A percentile compares a stretch with the other conserved stretches of the same genome.
Evolutionary conservation across 2,113 vertebrate species (phyloP).

Genomic region (Istiophorus platypterus): DNA sequence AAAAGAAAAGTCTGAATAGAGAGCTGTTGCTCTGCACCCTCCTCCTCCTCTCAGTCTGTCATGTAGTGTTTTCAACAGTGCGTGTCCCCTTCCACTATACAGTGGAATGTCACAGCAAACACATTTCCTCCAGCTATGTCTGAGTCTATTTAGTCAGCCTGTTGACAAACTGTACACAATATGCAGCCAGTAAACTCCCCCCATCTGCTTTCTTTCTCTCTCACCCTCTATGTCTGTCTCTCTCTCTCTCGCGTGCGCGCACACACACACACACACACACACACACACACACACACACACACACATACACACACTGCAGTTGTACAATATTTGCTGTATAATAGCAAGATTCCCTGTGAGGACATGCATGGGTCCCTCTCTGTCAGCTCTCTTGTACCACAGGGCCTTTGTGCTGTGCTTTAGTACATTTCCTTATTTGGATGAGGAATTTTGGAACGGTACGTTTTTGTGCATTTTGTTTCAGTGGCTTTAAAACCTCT

Average conservation of each 20-base stretch:
- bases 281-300: constrained; percentile 30
- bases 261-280: constrained; percentile 33
- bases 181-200: constrained; percentile 74
- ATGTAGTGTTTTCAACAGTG: constrained; percentile 63
- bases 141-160: constrained; percentile 80
- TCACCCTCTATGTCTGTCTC: constrained; percentile 31
- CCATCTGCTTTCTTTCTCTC: constrained; percentile 73
- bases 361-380: constrained; percentile 33
- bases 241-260: constrained; percentile 36
- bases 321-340: constrained; percentile 60
- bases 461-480: constrained; percentile 62
- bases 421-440: constrained; percentile 65
- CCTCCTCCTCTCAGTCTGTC: constrained; percentile 46
- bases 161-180: constrained; percentile 80
- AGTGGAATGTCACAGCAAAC: constrained; percentile 81
- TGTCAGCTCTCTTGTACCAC: constrained; percentile 21
- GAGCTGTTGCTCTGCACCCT: constrained; percentile 26
- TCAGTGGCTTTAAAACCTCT: constrained; percentile 57
- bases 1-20: constrained; percentile 24
- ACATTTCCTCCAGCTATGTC: constrained; percentile 76
- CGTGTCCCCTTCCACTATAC: constrained; percentile 58
- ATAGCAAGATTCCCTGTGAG: constrained; percentile 46
- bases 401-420: constrained; percentile 20
- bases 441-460: constrained; percentile 44
- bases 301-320: constrained; percentile 57